Evolutionary conservation across 2,113 vertebrate genomes (phyloP), one percentile per base, ranked within the genome.

Genomic region (Hyperoodon ampullatus): DNA sequence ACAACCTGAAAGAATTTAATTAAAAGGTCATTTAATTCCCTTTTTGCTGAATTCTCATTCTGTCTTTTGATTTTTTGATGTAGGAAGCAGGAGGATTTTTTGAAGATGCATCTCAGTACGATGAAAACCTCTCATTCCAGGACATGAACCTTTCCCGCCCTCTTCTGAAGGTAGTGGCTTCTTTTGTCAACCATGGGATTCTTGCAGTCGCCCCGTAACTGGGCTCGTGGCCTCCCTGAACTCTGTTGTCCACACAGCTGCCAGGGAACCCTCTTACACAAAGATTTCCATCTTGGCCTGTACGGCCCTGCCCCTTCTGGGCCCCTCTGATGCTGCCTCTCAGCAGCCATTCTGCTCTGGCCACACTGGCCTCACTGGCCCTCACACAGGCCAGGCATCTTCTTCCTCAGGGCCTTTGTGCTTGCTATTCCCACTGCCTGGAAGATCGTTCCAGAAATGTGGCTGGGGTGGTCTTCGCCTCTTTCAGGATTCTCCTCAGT

Each of bases 91-190:
- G 99, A 84, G 96, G 95, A 0, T 99, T 99, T 98, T 99, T 98
- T 83, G 99, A 99, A 98, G 99, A 99, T 2, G 99, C 99, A 0
- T 99, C 99, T 23, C 98, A 99, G 28, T 99, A 99, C 1, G 98
- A 99, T 13, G 99, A 99, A 47, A 99, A 86, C 44, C 98, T 99
- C 87, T 99, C 98, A 0, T 99, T 99, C 85, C 99, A 99, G 80
- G 99, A 99, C 94, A 99, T 99, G 99, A 99, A 99, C 98, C 99
- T 99, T 75, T 99, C 99, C 92, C 98, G 99, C 75, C 99, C 99
- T 15, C 98, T 99, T 81, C 98, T 99, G 61, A 99, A 99, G 99
- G 99, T 99, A 98, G 39, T 83, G 83, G 30, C 4, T 11, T 77
- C 28, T 42, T 83, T 86, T 11, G 12, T 42, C 94, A 55, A 4